Evolutionary conservation across 1,140 invertebrate genomes (phyloP).

Genomic region (Drosophila mojavensis): DNA sequence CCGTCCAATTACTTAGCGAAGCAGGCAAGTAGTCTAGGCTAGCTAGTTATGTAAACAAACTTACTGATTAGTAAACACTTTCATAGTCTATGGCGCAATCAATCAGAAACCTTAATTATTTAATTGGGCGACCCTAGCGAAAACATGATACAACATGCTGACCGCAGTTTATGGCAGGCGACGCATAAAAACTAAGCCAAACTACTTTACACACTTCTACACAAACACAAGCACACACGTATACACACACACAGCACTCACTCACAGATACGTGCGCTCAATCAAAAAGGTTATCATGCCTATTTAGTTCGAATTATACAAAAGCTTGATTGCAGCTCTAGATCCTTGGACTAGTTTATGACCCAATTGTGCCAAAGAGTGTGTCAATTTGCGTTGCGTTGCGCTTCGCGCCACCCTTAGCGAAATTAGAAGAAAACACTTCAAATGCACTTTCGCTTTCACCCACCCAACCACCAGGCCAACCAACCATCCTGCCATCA

Average conservation of each 20-base stretch:
- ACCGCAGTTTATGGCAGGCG: not conserved
- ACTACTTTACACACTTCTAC: constrained; percentile 21
- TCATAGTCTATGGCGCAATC: constrained; percentile 40
- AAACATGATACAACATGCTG: constrained; percentile 19
- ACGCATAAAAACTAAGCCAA: constrained; percentile 3
- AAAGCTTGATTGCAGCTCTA: constrained; percentile 8
- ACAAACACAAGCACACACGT: not conserved
- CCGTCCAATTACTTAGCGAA: constrained; percentile 44
- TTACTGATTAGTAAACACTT: constrained; percentile 33
- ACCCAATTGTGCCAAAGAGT: constrained; percentile 82
- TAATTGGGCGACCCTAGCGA: constrained; percentile 33
- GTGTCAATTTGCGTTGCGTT: constrained; percentile 64
- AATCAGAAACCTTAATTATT: constrained; percentile 66
- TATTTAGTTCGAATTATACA: constrained; percentile 33
- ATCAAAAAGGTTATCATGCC: constrained; percentile 38
- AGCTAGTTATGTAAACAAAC: constrained; percentile 29
- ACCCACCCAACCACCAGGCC: not conserved
- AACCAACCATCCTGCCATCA: constrained; percentile 8
- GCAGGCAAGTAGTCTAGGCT: constrained; percentile 19
- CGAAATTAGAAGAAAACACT: constrained; percentile 49
- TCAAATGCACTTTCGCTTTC: constrained; percentile 19
- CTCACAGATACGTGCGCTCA: not conserved
- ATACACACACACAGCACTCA: not conserved
- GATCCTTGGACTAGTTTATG: constrained; percentile 78
- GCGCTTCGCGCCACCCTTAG: constrained; percentile 51